Evolutionary conservation across 2,797 vertebrate genomes (phyloP).

Genomic region (Coluber constrictor): DNA sequence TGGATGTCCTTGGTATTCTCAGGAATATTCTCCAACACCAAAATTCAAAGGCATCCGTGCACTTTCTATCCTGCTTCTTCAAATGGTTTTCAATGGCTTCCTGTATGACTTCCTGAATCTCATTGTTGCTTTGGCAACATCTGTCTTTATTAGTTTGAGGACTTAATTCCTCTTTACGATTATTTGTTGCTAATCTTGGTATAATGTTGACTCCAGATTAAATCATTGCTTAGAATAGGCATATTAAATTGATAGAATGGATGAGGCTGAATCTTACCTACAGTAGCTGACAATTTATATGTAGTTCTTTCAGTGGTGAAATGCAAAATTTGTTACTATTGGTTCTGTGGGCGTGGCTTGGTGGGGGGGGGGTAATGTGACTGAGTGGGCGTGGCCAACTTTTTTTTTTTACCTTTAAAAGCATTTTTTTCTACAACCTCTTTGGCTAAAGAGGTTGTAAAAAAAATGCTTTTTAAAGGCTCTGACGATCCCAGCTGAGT

Average conservation of each 20-base stretch:
- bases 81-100: constrained; percentile 55
- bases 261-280: not conserved
- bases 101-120: constrained; percentile 59
- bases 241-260: not conserved
- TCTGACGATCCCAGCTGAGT: no score
- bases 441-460: no score
- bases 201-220: not conserved
- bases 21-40: not conserved
- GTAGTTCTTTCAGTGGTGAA: not conserved
- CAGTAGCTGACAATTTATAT: not conserved
- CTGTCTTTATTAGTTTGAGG: not conserved
- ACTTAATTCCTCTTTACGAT: not conserved
- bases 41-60: not conserved
- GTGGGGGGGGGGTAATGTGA: no score
- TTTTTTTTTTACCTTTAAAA: no score
- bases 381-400: no score
- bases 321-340: no score
- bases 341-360: no score
- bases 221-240: not conserved
- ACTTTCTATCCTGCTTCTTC: constrained; percentile 18
- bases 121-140: not conserved
- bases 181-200: not conserved
- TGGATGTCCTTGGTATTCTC: not conserved
- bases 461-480: no score
- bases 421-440: no score